A percentile compares a stretch with the other conserved stretches of the same genome.
phyloP scores from a whole-genome alignment of 2,797 vertebrate species.

The Eupleurogrammus muticus region DNA sequence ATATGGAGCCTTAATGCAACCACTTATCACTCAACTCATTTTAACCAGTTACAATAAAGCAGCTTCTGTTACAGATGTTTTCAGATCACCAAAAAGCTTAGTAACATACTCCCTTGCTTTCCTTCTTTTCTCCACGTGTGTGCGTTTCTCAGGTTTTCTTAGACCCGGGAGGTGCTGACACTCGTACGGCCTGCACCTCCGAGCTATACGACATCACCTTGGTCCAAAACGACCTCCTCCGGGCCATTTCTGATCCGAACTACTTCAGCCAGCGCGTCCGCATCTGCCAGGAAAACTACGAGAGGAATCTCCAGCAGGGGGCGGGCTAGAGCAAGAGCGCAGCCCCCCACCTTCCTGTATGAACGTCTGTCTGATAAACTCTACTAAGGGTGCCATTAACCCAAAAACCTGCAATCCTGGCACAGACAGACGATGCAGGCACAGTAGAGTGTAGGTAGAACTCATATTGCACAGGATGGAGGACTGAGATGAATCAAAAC shows the following conservation, averaged over 20 bases:
- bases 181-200: conserved; percentile 75
- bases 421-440: conserved; percentile 3
- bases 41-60: neutral
- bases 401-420: neutral
- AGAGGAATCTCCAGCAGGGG: conserved; percentile 82
- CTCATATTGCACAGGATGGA: neutral
- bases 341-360: too few relatives aligned
- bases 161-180: conserved; percentile 65
- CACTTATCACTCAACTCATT: neutral
- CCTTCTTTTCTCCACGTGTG: neutral
- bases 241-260: conserved; percentile 85
- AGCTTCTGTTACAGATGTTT: neutral
- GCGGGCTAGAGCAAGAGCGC: conserved; percentile 38
- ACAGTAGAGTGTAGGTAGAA: neutral
- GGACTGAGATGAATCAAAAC: neutral
- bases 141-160: conserved; percentile 78
- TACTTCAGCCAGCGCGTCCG: conserved; percentile 87
- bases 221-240: conserved; percentile 90
- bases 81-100: neutral
- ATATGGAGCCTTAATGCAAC: neutral
- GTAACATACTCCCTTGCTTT: neutral
- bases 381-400: neutral
- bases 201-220: conserved; percentile 89
- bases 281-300: conserved; percentile 89
- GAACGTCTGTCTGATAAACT: neutral